Evolutionary conservation across 92 coral and sea anemone species (phyloP).

Genomic region (Virgularia gustaviana): DNA sequence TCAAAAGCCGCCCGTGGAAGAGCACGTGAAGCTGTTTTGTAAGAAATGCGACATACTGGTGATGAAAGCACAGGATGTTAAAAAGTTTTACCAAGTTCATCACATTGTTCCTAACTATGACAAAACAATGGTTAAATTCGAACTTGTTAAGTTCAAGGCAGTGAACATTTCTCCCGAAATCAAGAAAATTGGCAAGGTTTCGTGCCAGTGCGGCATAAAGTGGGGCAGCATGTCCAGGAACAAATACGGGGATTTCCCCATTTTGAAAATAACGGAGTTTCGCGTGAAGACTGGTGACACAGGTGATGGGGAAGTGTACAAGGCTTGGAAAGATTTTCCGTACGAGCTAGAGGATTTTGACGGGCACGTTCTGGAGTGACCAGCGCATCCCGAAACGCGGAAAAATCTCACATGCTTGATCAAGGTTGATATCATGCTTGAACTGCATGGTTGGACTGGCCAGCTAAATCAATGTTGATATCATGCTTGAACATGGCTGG

Average conservation of each 20-base stretch:
- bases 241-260: constrained; percentile 60
- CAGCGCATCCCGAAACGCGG: too few species aligned
- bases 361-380: constrained; percentile 3
- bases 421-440: too few species aligned
- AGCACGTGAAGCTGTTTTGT: constrained; percentile 69
- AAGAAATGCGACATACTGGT: constrained; percentile 65
- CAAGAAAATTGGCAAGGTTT: constrained; percentile 46
- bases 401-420: too few species aligned
- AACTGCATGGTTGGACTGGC: too few species aligned
- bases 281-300: constrained; percentile 38
- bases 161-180: neutral
- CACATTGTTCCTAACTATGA: constrained; percentile 49
- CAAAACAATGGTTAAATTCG: neutral
- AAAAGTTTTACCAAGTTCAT: constrained; percentile 44
- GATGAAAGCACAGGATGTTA: constrained; percentile 79
- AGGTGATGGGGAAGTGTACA: constrained; percentile 23
- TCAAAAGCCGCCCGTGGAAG: constrained; percentile 39
- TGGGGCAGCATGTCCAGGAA: constrained; percentile 74
- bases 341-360: constrained; percentile 53
- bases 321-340: constrained; percentile 76
- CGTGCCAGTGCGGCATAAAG: too few species aligned
- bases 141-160: neutral
- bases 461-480: too few species aligned
- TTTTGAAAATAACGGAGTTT: constrained; percentile 67
- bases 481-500: too few species aligned